Conservation (phyloP, 2,113 vertebrate species). For the Silurus asotus region DNA sequence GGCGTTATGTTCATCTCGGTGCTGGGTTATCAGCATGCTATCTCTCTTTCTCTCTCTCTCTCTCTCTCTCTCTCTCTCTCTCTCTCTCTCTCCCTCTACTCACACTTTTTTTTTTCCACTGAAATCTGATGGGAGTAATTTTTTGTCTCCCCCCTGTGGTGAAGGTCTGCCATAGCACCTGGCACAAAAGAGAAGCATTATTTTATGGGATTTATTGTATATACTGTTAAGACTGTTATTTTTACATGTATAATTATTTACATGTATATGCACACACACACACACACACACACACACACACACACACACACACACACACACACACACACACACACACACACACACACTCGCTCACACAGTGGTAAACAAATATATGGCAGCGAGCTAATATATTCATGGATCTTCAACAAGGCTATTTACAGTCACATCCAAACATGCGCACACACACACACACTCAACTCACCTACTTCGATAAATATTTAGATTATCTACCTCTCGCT, state of each 20-base stretch:
- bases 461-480: constrained; percentile 49
- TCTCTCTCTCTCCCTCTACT: background rate
- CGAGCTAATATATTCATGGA: constrained; percentile 12
- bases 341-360: constrained; percentile 3
- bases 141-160: constrained; percentile 53
- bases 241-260: background rate
- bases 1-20: background rate
- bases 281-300: background rate
- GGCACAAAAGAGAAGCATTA: constrained; percentile 17
- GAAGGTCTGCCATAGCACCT: constrained; percentile 10
- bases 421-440: background rate
- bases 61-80: no score
- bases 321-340: background rate
- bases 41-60: background rate
- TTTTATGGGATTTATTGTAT: background rate
- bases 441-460: background rate
- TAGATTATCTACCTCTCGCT: constrained; percentile 45
- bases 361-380: background rate
- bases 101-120: no score
- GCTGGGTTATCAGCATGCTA: background rate
- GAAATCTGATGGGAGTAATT: background rate
- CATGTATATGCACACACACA: background rate
- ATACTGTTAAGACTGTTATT: background rate
- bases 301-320: constrained; percentile 3
- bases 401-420: constrained; percentile 8